Conservation (phyloP, 2,797 vertebrate species). For the Aeoliscus strigatus region DNA sequence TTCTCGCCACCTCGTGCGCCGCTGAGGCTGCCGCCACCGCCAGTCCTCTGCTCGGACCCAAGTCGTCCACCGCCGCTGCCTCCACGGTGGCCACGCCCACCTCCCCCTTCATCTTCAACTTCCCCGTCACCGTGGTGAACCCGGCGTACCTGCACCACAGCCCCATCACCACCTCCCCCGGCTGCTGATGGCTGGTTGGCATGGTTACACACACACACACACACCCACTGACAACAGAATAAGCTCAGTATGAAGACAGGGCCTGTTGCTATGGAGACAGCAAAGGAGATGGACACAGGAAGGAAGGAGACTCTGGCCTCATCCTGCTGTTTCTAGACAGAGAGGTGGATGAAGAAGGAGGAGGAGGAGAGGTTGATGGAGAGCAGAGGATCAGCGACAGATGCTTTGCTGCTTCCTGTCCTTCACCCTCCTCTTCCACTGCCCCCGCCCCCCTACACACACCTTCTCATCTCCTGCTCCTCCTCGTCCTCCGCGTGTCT, state of each 20-base stretch:
- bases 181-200: constrained; percentile 81
- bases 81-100: constrained; percentile 60
- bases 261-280: constrained; percentile 67
- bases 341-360: constrained; percentile 46
- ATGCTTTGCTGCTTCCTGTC: constrained; percentile 72
- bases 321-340: constrained; percentile 60
- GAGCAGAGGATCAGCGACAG: constrained; percentile 73
- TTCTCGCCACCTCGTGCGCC: constrained; percentile 77
- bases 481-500: constrained; percentile 33
- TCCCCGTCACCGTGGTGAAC: constrained; percentile 77
- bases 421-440: constrained; percentile 57
- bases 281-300: constrained; percentile 72
- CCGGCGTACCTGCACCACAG: constrained; percentile 74
- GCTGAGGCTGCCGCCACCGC: constrained; percentile 71
- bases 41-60: constrained; percentile 70
- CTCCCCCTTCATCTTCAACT: constrained; percentile 81
- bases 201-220: constrained; percentile 35
- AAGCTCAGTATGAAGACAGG: constrained; percentile 65
- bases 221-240: constrained; percentile 58
- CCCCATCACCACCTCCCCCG: constrained; percentile 78
- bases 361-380: constrained; percentile 46
- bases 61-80: constrained; percentile 56
- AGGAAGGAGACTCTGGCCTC: constrained; percentile 64
- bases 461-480: constrained; percentile 47
- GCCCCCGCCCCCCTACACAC: neutral